Evolutionary conservation across 2,797 vertebrate species (phyloP).

Genomic region (Pelochelys cantorii): DNA sequence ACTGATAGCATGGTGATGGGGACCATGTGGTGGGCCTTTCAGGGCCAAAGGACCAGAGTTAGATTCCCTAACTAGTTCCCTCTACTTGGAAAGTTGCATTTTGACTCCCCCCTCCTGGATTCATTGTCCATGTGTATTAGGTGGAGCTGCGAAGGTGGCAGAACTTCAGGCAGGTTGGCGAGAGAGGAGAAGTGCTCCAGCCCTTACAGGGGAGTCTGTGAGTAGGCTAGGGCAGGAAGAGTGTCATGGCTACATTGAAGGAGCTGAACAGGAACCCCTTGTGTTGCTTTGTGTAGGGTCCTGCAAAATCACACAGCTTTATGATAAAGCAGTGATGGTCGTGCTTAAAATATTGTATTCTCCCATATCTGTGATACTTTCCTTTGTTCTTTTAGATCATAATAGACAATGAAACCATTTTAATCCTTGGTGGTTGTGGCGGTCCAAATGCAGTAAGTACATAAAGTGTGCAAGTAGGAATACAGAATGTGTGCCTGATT

Average conservation of each 20-base stretch:
- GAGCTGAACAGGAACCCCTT: background rate
- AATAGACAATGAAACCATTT: slow-evolving; percentile 92
- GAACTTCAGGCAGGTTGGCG: background rate
- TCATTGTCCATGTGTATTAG: background rate
- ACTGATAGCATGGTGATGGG: no score
- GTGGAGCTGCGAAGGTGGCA: background rate
- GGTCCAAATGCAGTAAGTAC: slow-evolving; percentile 96
- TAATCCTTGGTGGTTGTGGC: slow-evolving; percentile 96
- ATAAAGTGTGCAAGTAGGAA: accelerated
- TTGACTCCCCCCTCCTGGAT: background rate
- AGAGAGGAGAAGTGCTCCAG: background rate
- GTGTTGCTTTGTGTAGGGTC: background rate
- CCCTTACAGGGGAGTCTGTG: background rate
- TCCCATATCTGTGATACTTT: accelerated
- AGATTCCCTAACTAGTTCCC: background rate
- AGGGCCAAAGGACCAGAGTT: background rate
- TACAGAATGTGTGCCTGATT: accelerated
- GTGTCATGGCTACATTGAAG: background rate
- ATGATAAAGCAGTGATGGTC: background rate
- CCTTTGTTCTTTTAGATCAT: slow-evolving; percentile 86
- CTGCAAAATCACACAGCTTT: background rate
- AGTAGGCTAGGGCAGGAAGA: background rate
- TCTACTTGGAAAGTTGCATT: background rate
- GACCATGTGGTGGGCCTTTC: background rate
- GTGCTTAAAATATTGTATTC: accelerated